Percentiles rank a stretch among this genome's conserved stretches.
Conservation (phyloP, 2,888 invertebrate genomes). For the Eledona agricola region DNA sequence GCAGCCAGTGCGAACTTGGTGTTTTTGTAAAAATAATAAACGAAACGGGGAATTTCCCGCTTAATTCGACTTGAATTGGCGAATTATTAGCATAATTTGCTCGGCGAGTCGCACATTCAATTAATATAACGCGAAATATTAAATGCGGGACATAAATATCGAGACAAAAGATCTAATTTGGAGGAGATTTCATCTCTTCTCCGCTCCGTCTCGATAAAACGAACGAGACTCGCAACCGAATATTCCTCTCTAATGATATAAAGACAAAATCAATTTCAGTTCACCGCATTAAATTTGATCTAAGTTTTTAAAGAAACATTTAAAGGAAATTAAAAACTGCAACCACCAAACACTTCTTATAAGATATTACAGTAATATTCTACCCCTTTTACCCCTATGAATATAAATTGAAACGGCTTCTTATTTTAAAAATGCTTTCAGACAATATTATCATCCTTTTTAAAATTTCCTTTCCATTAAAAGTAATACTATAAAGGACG, state of each 20-base stretch:
- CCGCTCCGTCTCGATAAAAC: constrained; percentile 11
- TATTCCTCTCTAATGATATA: constrained; percentile 20
- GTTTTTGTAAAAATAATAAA: constrained; percentile 13
- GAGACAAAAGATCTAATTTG: constrained; percentile 10
- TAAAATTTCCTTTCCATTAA: too few species aligned
- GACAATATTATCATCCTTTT: too few species aligned
- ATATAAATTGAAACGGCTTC: too few species aligned
- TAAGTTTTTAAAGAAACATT: too few species aligned
- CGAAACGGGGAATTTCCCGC: not conserved
- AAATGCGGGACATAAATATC: constrained; percentile 9
- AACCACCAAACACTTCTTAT: too few species aligned
- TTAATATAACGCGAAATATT: constrained; percentile 24
- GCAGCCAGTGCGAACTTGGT: constrained; percentile 13
- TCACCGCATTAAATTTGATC: constrained; percentile 18
- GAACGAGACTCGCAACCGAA: constrained; percentile 16
- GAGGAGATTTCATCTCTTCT: constrained; percentile 3
- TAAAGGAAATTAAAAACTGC: too few species aligned
- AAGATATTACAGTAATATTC: too few species aligned
- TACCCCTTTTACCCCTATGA: too few species aligned
- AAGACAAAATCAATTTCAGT: constrained; percentile 30
- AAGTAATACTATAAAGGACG: too few species aligned
- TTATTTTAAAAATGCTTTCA: too few species aligned
- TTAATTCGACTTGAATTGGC: constrained; percentile 18
- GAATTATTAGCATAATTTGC: constrained; percentile 15
- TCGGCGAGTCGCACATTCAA: constrained; percentile 8